Evolutionary conservation across 2,888 invertebrate species (phyloP).

Genomic region (Apoda limacodes): DNA sequence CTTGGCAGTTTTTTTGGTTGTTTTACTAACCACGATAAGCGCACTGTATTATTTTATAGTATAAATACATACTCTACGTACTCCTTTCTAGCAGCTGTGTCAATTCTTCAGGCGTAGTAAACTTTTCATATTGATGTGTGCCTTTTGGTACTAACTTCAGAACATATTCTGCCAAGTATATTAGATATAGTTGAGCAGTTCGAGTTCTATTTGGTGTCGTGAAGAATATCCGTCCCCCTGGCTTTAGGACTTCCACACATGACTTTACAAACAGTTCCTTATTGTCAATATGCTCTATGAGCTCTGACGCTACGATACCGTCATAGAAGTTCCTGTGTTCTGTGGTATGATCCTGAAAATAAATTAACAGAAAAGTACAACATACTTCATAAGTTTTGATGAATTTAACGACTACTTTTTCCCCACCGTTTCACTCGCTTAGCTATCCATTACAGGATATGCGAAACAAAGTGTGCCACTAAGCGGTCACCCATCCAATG

Average conservation of each 20-base stretch:
- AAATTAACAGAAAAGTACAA: too few species aligned
- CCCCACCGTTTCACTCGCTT: too few species aligned
- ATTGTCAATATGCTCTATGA: conserved; percentile 87
- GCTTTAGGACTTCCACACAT: conserved; percentile 74
- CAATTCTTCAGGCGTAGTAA: conserved; percentile 82
- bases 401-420: too few species aligned
- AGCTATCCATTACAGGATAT: too few species aligned
- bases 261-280: conserved; percentile 75
- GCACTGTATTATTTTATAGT: too few species aligned
- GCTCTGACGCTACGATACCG: conserved; percentile 88
- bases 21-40: too few species aligned
- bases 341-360: conserved; percentile 60
- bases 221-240: conserved; percentile 75
- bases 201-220: conserved; percentile 74
- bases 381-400: too few species aligned
- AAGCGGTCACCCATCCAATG: too few species aligned
- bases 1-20: too few species aligned
- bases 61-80: too few species aligned
- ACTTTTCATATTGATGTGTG: conserved; percentile 93
- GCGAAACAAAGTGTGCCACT: too few species aligned
- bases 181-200: conserved; percentile 72
- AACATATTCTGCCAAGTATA: conserved; percentile 82
- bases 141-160: conserved; percentile 80
- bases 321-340: conserved; percentile 72
- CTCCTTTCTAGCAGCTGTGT: conserved; percentile 76